Evolutionary conservation across 2,888 invertebrate species (phyloP).

Genomic region (Shargacucullia verbasci): DNA sequence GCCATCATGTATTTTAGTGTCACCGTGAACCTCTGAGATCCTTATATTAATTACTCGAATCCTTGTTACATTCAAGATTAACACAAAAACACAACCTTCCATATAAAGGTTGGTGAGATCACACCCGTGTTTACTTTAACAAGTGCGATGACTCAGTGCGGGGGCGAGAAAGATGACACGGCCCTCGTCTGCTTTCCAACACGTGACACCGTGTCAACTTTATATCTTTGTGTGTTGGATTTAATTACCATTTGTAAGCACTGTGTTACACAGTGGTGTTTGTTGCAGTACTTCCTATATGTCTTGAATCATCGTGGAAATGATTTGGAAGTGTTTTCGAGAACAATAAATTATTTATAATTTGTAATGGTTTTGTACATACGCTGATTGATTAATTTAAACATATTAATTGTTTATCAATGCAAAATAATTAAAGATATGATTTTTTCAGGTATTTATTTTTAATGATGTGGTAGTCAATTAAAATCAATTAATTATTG

Average conservation of each 20-base stretch:
- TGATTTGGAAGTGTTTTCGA: background rate
- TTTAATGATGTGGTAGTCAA: no score
- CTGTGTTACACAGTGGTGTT: conserved; percentile 20
- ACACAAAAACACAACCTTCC: conserved; percentile 39
- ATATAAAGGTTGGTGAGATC: conserved; percentile 52
- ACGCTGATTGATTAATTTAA: no score
- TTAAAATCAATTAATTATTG: no score
- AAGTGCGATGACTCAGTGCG: conserved; percentile 44
- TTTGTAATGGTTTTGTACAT: no score
- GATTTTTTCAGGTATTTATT: no score
- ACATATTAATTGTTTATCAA: no score
- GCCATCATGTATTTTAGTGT: no score
- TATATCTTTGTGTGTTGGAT: background rate
- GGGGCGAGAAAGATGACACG: conserved; percentile 50
- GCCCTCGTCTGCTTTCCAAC: conserved; percentile 34
- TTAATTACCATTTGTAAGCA: conserved; percentile 4
- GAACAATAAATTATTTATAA: background rate
- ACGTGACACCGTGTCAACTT: conserved; percentile 21
- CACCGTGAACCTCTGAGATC: background rate
- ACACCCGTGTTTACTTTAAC: conserved; percentile 18
- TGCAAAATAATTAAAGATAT: no score
- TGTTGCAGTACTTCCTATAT: conserved; percentile 20
- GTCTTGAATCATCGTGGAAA: conserved; percentile 4
- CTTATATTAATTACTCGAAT: conserved; percentile 26
- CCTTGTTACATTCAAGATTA: conserved; percentile 20